Evolutionary conservation across 2,888 invertebrate genomes (phyloP).

Genomic region (Mythimna lalbum): DNA sequence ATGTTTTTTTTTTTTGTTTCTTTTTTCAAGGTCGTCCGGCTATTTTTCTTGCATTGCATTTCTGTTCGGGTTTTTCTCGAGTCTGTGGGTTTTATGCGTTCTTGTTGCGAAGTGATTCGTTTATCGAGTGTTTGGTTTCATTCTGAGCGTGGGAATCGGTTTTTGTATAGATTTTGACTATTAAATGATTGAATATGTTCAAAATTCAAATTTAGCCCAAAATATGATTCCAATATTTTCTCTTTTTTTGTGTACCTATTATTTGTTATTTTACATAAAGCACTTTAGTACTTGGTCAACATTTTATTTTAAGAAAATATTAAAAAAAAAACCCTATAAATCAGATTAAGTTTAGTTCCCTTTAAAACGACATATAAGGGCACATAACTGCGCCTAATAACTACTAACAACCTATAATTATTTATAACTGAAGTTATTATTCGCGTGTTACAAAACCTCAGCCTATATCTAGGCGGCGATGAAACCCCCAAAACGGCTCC

Average conservation of each 20-base stretch:
- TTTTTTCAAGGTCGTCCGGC: slow-evolving; percentile 81
- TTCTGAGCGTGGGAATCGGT: slow-evolving; percentile 4
- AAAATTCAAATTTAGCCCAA: not conserved
- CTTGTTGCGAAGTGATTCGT: slow-evolving; percentile 9
- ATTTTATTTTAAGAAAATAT: not conserved
- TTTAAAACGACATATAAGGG: slow-evolving; percentile 1
- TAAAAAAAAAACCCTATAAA: not conserved
- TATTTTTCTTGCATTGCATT: slow-evolving; percentile 80
- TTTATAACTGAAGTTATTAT: slow-evolving; percentile 45
- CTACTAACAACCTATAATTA: slow-evolving; percentile 30
- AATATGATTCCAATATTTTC: not conserved
- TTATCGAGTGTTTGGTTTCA: slow-evolving; percentile 25
- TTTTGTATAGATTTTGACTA: not conserved
- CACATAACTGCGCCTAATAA: not conserved
- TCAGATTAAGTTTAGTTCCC: not conserved
- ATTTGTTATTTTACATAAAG: not conserved
- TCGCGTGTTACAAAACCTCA: slow-evolving; percentile 64
- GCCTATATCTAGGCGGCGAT: slow-evolving; percentile 75
- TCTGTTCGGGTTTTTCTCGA: slow-evolving; percentile 70
- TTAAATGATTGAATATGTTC: not conserved
- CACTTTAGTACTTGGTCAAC: not conserved
- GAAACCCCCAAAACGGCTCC: slow-evolving; percentile 75
- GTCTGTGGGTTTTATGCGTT: slow-evolving; percentile 55
- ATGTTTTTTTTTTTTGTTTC: slow-evolving; percentile 60
- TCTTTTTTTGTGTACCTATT: not conserved